These are phyloP conservation scores for Stegostoma tigrinum DNA, from an alignment of 2,113 vertebrate genomes.

Conservation along the genomic window DNA sequence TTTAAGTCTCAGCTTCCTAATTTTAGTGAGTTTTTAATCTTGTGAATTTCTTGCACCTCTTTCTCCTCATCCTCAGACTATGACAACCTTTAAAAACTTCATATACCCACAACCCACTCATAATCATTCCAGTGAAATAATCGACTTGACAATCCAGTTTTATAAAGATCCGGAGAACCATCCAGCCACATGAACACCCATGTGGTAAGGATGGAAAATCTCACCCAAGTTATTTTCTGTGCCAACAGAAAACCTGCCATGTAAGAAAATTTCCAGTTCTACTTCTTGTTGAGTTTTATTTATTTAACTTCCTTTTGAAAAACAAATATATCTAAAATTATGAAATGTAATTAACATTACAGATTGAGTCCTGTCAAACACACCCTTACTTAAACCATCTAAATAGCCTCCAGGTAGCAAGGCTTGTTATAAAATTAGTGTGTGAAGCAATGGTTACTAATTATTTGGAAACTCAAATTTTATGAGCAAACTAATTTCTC, in stretches of 20 bases:
- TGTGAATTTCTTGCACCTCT: no score
- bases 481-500: background rate
- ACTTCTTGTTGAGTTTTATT: background rate
- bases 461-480: slow-evolving; percentile 2
- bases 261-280: background rate
- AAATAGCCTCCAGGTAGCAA: background rate
- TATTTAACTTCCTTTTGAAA: background rate
- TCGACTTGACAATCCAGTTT: background rate
- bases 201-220: background rate
- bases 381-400: background rate
- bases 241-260: background rate
- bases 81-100: no score
- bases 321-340: slow-evolving; percentile 2
- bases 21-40: no score
- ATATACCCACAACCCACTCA: no score
- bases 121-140: background rate
- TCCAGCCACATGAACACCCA: background rate
- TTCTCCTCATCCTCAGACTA: no score
- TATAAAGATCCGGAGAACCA: background rate
- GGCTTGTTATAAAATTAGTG: slow-evolving; percentile 12
- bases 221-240: background rate
- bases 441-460: slow-evolving; percentile 6
- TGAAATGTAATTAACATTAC: background rate
- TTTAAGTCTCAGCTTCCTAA: no score
- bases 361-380: slow-evolving; percentile 5